Evolutionary conservation across 2,888 invertebrate species (phyloP).

Genomic region (Anoncus sp.): DNA sequence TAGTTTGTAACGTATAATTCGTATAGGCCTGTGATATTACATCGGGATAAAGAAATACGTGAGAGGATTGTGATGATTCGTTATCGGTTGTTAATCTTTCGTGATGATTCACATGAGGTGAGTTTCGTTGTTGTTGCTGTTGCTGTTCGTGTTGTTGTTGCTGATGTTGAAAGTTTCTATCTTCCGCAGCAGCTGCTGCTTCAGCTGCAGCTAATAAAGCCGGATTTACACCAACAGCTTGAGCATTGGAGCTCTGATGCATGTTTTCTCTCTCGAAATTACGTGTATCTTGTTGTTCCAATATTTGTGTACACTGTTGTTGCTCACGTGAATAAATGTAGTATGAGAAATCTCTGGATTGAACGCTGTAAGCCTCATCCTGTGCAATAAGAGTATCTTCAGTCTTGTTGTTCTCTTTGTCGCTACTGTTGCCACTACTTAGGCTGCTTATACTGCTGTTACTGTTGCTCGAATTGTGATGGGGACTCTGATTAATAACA

Average conservation of each 20-base stretch:
- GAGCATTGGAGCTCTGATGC: constrained; percentile 15
- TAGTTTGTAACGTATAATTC: constrained; percentile 60
- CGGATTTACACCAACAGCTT: constrained; percentile 71
- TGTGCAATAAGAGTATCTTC: constrained; percentile 65
- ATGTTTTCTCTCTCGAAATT: constrained; percentile 45
- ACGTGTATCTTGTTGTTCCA: constrained; percentile 64
- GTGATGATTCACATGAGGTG: constrained; percentile 62
- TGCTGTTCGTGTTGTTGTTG: constrained; percentile 10
- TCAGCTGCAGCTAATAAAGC: constrained; percentile 81
- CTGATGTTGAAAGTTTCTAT: constrained; percentile 68
- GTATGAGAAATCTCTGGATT: constrained; percentile 79
- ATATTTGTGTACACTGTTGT: constrained; percentile 62
- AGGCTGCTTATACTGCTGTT: constrained; percentile 76
- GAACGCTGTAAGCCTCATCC: constrained; percentile 61
- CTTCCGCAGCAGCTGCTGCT: constrained; percentile 81
- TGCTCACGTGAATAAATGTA: constrained; percentile 80
- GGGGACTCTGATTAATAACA: constrained; percentile 42
- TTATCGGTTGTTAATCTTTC: not conserved
- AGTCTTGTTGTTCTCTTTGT: constrained; percentile 80
- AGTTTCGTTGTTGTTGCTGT: constrained; percentile 38
- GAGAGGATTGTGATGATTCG: constrained; percentile 67
- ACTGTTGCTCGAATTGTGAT: constrained; percentile 62
- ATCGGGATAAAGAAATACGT: constrained; percentile 75
- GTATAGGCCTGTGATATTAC: constrained; percentile 71
- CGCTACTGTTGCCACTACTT: constrained; percentile 71